A percentile compares a stretch with the other conserved stretches of the same genome.
Evolutionary conservation across 2,888 invertebrate genomes (phyloP).

Genomic region (Melinopterus prodromus): DNA sequence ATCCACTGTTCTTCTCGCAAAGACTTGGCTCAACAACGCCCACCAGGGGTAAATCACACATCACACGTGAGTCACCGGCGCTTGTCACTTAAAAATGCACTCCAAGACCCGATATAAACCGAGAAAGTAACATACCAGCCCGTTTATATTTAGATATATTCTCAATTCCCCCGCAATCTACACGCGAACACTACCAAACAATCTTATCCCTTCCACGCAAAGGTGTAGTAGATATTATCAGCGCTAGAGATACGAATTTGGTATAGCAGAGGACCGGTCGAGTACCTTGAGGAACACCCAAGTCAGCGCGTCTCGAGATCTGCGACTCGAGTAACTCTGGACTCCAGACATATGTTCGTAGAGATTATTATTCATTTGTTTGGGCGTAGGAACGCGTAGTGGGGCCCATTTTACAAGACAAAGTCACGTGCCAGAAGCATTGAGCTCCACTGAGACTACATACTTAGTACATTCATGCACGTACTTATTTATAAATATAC

Average conservation of each 20-base stretch:
- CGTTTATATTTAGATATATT: not conserved
- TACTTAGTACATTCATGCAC: not conserved
- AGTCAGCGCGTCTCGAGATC: not conserved
- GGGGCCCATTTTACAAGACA: not conserved
- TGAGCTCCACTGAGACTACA: not conserved
- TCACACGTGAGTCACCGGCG: not conserved
- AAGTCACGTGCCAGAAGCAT: not conserved
- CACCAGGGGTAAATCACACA: not conserved
- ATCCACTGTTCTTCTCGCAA: not conserved
- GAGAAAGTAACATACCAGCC: not conserved
- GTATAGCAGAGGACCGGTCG: not conserved
- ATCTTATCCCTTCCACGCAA: too few relatives aligned
- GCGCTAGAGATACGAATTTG: not conserved
- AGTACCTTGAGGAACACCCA: not conserved
- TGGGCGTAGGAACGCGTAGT: not conserved
- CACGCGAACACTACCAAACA: too few relatives aligned
- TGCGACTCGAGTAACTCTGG: not conserved
- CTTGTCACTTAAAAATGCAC: constrained; percentile 4
- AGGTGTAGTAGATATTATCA: not conserved
- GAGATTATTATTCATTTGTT: not conserved
- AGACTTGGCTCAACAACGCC: not conserved
- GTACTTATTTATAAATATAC: not conserved
- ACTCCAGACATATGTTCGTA: not conserved
- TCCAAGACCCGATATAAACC: not conserved
- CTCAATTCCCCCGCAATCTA: not conserved